Percentiles rank a stretch among this genome's conserved stretches.
phyloP scores from a whole-genome alignment of 2,797 vertebrate genomes.

The Monodelphis domestica region DNA sequence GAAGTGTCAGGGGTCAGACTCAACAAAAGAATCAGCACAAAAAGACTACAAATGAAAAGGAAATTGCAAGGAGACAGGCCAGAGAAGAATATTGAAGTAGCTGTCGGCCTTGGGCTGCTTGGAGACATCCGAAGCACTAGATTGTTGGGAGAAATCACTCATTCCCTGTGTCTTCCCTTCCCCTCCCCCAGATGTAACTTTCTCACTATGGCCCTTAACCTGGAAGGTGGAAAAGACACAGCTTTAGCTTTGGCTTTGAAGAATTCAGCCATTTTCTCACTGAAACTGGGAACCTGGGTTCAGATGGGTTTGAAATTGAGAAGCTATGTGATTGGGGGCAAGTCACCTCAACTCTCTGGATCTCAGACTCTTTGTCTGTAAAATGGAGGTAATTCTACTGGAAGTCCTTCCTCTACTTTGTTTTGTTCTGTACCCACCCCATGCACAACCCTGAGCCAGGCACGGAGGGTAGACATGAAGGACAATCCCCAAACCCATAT shows the following conservation, averaged over 20 bases:
- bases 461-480: background rate
- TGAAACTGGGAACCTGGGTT: background rate
- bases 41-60: conserved; percentile 78
- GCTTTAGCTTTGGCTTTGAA: background rate
- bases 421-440: background rate
- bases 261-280: background rate
- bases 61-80: conserved; percentile 82
- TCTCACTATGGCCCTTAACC: conserved; percentile 30
- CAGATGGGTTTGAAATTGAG: background rate
- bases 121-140: background rate
- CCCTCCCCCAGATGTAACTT: conserved; percentile 26
- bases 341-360: conserved; percentile 38
- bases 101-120: conserved; percentile 36
- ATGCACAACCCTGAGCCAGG: background rate
- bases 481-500: background rate
- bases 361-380: conserved; percentile 52
- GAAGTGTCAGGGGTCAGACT: conserved; percentile 79
- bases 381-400: conserved; percentile 18
- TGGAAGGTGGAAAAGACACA: conserved; percentile 2
- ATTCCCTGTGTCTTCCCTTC: background rate
- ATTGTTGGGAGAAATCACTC: background rate
- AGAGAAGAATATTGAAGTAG: conserved; percentile 75
- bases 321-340: conserved; percentile 23
- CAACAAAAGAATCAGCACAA: conserved; percentile 78
- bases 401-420: conserved; percentile 3